These are phyloP conservation scores for Microtus oregoni DNA, from an alignment of 2,113 vertebrate genomes.

Conservation along the genomic window DNA sequence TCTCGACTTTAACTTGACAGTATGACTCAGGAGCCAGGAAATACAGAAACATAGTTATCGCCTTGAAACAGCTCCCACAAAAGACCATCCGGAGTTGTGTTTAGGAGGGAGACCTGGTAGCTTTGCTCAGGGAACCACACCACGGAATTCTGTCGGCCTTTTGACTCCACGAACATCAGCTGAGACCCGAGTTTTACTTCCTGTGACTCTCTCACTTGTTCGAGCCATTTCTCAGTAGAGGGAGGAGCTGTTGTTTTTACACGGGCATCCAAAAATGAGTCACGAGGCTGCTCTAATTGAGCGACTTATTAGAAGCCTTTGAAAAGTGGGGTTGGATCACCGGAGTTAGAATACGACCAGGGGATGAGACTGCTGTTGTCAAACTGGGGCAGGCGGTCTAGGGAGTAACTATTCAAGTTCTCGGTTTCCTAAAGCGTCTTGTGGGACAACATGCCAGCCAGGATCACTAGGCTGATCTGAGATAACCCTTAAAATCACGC, in stretches of 20 bases:
- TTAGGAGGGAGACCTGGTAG: neutral
- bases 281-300: conserved; percentile 53
- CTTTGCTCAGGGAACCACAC: neutral
- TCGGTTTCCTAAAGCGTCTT: neutral
- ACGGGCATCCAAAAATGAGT: conserved; percentile 75
- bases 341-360: neutral
- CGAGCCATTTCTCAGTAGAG: conserved; percentile 76
- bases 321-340: conserved; percentile 31
- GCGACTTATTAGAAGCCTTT: conserved; percentile 43
- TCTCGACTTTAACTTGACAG: conserved; percentile 7
- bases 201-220: conserved; percentile 49
- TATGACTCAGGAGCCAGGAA: conserved; percentile 47
- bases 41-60: neutral
- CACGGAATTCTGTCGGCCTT: neutral
- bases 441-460: conserved; percentile 26
- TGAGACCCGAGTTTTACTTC: conserved; percentile 37
- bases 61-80: neutral
- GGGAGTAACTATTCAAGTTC: conserved; percentile 52
- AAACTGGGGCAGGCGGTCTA: neutral
- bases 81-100: neutral
- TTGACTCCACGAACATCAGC: neutral
- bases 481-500: conserved; percentile 57
- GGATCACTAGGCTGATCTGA: conserved; percentile 50
- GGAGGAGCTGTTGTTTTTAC: conserved; percentile 80
- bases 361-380: neutral